Conservation (phyloP, 2,797 vertebrate genomes). For the Chaetodon trifasciatus region DNA sequence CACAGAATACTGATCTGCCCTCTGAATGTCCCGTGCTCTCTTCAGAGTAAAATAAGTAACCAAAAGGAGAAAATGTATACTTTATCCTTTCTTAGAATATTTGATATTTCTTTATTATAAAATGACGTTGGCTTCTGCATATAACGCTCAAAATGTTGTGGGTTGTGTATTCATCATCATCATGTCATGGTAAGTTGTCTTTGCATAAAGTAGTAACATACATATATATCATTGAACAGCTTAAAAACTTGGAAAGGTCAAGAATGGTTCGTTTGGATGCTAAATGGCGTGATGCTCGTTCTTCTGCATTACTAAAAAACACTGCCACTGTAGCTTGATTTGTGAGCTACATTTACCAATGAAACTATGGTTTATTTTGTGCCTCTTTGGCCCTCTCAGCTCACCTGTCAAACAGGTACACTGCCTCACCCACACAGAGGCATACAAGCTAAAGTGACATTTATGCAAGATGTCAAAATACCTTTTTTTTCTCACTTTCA, state of each 20-base stretch:
- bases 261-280: neutral
- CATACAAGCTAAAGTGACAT: neutral
- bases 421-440: neutral
- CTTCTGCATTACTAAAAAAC: neutral
- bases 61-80: neutral
- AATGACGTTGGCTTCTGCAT: neutral
- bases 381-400: neutral
- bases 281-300: neutral
- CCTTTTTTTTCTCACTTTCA: neutral
- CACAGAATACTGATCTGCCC: neutral
- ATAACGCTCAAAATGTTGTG: no score
- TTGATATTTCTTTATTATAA: neutral
- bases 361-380: neutral
- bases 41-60: neutral
- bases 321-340: neutral
- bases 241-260: neutral
- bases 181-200: neutral
- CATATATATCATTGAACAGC: neutral
- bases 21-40: neutral
- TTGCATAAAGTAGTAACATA: neutral
- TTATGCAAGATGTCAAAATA: neutral
- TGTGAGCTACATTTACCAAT: neutral
- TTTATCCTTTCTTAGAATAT: neutral
- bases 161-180: no score
- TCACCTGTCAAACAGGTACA: constrained; percentile 1